Conservation (phyloP, 1,140 invertebrate genomes). For the Cotesia chilonis region DNA sequence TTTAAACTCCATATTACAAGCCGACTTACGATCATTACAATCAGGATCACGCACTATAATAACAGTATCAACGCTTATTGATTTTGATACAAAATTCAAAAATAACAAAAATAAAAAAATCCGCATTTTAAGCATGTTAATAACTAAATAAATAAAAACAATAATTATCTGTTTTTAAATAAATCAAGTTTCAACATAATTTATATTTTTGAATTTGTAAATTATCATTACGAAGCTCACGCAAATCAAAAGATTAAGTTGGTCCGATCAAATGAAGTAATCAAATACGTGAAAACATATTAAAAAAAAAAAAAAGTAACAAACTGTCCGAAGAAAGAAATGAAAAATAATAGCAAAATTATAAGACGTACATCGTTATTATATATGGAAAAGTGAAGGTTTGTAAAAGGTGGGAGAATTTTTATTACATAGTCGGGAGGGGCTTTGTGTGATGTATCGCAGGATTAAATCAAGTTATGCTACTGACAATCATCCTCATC, state of each 20-base stretch:
- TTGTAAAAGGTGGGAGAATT: constrained; percentile 53
- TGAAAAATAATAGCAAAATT: constrained; percentile 52
- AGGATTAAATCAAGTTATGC: constrained; percentile 4
- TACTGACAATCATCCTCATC: constrained; percentile 8
- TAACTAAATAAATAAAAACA: constrained; percentile 1
- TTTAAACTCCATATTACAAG: neutral
- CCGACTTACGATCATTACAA: constrained; percentile 41
- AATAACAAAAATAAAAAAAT: constrained; percentile 20
- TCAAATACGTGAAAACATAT: neutral
- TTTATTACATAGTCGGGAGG: constrained; percentile 41
- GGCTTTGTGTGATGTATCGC: constrained; percentile 8
- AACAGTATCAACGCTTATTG: constrained; percentile 29
- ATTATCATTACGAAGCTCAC: neutral
- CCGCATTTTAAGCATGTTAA: constrained; percentile 12
- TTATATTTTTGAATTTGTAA: constrained; percentile 1
- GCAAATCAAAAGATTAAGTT: neutral
- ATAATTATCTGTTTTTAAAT: neutral
- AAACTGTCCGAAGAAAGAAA: constrained; percentile 36
- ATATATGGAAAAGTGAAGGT: constrained; percentile 58
- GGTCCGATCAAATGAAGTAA: neutral
- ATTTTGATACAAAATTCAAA: constrained; percentile 18
- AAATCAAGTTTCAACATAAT: neutral
- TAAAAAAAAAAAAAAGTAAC: neutral
- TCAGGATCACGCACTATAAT: constrained; percentile 37
- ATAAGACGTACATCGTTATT: constrained; percentile 43